These are phyloP conservation scores for Cydia splendana DNA, from an alignment of 1,140 invertebrate species.

Conservation along the genomic window DNA sequence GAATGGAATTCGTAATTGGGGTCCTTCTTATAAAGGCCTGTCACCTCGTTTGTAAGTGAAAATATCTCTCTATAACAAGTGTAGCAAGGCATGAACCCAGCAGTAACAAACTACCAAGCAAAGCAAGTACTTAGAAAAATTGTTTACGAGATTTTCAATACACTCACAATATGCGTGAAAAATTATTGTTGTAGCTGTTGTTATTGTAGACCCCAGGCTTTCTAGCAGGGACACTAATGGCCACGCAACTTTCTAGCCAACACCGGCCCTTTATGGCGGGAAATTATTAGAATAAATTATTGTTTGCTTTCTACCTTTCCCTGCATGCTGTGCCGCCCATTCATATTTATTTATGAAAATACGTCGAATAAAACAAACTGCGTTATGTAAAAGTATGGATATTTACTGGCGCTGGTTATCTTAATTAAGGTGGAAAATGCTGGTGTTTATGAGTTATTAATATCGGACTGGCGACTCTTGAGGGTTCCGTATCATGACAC, in stretches of 20 bases:
- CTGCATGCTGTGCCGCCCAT: not conserved
- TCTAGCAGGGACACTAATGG: conserved; percentile 7
- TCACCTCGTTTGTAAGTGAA: too few species aligned
- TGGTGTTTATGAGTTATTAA: not conserved
- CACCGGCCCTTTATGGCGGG: conserved; percentile 24
- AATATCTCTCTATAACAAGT: too few species aligned
- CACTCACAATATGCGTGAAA: not conserved
- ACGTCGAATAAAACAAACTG: not conserved
- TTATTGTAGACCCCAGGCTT: conserved; percentile 12
- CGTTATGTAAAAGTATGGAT: not conserved
- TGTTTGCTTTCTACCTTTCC: conserved; percentile 32
- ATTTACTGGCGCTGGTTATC: not conserved
- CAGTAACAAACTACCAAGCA: not conserved
- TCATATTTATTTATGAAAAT: conserved; percentile 26
- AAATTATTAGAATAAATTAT: conserved; percentile 30
- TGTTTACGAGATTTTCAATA: not conserved
- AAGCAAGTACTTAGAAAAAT: not conserved
- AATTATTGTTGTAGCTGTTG: not conserved
- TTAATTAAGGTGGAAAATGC: not conserved
- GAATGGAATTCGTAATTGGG: not conserved
- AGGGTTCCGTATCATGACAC: not conserved
- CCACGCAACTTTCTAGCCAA: conserved; percentile 9
- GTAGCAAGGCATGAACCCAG: not conserved
- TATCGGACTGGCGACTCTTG: too few species aligned
- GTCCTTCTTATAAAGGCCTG: too few species aligned